phyloP scores from a whole-genome alignment of 1,140 invertebrate species.

The fruit fly (Drosophila melanogaster) region DNA sequence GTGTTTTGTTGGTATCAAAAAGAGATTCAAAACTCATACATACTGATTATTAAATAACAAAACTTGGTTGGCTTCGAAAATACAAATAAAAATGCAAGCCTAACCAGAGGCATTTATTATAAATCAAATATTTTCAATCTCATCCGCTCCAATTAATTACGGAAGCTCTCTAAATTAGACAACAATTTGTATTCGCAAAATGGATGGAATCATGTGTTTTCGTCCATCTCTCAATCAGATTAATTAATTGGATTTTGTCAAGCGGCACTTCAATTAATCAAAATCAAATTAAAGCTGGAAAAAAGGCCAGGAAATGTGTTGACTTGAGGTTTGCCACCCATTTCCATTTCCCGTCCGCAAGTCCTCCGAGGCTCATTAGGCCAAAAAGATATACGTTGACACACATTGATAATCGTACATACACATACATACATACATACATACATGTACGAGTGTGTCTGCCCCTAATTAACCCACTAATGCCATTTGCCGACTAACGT shows the following conservation, averaged over 20 bases:
- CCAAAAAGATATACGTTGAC: constrained; percentile 39
- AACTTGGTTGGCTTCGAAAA: too few relatives aligned
- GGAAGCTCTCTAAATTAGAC: background rate
- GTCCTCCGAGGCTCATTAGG: constrained; percentile 60
- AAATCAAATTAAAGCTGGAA: constrained; percentile 45
- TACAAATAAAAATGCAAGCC: too few relatives aligned
- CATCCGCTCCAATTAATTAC: constrained; percentile 14
- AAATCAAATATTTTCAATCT: background rate
- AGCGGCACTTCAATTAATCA: constrained; percentile 41
- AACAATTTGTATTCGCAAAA: constrained; percentile 14
- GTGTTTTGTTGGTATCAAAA: too few relatives aligned
- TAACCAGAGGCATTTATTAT: too few relatives aligned
- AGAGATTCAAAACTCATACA: too few relatives aligned
- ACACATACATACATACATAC: constrained; percentile 1
- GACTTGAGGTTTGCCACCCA: background rate
- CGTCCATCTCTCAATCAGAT: constrained; percentile 22
- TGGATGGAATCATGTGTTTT: constrained; percentile 2
- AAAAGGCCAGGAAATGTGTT: constrained; percentile 1
- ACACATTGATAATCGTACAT: constrained; percentile 59
- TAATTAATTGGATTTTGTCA: constrained; percentile 46
- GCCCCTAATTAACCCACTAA: constrained; percentile 77
- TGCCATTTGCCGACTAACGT: constrained; percentile 68
- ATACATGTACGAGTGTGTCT: constrained; percentile 16
- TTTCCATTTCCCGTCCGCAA: constrained; percentile 9
- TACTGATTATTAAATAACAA: too few relatives aligned